A percentile compares a stretch with the other conserved stretches of the same genome.
These are phyloP conservation scores for Chaitophorus viminalis DNA, from an alignment of 2,888 invertebrate genomes.

Conservation along the genomic window DNA sequence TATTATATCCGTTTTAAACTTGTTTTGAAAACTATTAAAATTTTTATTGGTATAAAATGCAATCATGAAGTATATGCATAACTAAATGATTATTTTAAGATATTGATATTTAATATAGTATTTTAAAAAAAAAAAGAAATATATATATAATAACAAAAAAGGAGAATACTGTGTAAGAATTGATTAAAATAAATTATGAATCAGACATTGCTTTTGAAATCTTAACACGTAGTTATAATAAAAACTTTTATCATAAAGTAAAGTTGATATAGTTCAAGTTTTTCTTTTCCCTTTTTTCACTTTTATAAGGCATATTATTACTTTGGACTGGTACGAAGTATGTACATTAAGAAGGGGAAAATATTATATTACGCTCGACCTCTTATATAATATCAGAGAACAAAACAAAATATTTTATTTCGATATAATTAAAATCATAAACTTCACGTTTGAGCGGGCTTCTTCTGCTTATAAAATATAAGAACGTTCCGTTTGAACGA, in stretches of 20 bases:
- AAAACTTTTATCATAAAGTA: constrained; percentile 49
- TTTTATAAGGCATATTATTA: background rate
- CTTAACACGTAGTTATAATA: constrained; percentile 38
- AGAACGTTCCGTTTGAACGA: background rate
- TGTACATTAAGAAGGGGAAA: background rate
- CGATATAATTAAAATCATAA: background rate
- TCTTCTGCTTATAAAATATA: background rate
- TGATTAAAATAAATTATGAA: constrained; percentile 37
- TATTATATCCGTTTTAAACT: background rate
- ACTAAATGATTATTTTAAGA: background rate
- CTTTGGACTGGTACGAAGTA: background rate
- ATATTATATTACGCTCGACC: background rate
- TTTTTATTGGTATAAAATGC: background rate
- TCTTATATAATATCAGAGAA: background rate
- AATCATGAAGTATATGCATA: background rate
- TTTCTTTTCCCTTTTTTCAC: background rate
- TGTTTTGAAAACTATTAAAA: background rate
- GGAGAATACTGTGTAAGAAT: constrained; percentile 1
- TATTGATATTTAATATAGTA: background rate
- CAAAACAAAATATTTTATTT: background rate
- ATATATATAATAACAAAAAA: constrained; percentile 4
- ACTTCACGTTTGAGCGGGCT: background rate
- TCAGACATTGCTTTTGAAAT: constrained; percentile 3
- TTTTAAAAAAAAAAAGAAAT: background rate
- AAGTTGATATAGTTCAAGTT: constrained; percentile 5